These are phyloP conservation scores for Cyphomyrmex costatus DNA, from an alignment of 1,140 invertebrate species.

Conservation along the genomic window DNA sequence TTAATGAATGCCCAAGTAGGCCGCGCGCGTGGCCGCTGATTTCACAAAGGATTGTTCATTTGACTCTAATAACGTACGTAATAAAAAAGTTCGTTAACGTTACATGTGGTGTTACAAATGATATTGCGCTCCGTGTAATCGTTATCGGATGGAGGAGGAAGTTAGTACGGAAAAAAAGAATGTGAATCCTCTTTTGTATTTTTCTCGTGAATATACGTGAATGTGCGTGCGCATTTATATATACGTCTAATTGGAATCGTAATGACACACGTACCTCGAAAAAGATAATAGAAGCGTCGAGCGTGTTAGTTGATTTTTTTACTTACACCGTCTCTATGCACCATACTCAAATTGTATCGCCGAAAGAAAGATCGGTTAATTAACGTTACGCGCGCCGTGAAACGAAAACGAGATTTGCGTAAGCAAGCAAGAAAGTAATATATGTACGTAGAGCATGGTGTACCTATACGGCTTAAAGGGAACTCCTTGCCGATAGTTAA, in stretches of 20 bases:
- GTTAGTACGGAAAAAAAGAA: not conserved
- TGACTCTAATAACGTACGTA: not conserved
- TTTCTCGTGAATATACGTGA: no score
- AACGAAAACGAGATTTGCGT: constrained; percentile 70
- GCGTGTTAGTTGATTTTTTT: not conserved
- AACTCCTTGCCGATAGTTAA: constrained; percentile 77
- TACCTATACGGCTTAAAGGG: constrained; percentile 72
- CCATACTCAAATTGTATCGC: not conserved
- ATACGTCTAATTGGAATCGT: not conserved
- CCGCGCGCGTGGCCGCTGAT: not conserved
- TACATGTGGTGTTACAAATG: constrained; percentile 26
- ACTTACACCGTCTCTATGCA: no score
- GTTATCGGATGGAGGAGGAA: not conserved
- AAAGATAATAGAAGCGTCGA: not conserved
- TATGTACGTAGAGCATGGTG: constrained; percentile 39
- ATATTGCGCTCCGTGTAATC: not conserved
- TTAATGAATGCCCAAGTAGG: constrained; percentile 21
- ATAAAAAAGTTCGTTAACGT: constrained; percentile 62
- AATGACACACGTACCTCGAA: not conserved
- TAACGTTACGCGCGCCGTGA: constrained; percentile 5
- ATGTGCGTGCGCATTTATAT: not conserved
- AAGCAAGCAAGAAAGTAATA: constrained; percentile 53
- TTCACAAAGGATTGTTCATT: constrained; percentile 44
- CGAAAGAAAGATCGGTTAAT: constrained; percentile 1
- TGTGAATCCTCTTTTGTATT: not conserved